phyloP scores from a whole-genome alignment of 1,140 invertebrate species.

The Pseudoatta argentina region DNA sequence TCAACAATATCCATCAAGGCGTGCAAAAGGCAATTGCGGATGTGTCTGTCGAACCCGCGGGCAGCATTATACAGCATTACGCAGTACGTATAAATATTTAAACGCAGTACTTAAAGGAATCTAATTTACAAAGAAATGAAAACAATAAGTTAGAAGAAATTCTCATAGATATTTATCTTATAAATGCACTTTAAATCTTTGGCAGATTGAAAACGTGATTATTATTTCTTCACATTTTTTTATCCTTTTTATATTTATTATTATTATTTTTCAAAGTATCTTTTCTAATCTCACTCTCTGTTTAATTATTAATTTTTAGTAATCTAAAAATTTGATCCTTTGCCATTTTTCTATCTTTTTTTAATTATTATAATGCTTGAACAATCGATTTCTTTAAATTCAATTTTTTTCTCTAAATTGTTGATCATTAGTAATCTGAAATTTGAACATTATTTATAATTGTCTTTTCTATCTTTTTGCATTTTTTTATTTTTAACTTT shows the following conservation, averaged over 20 bases:
- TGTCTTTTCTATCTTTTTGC: not conserved
- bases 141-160: not conserved
- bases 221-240: not conserved
- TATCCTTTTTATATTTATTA: not conserved
- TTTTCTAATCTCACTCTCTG: not conserved
- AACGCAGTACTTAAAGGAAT: not conserved
- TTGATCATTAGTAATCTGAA: not conserved
- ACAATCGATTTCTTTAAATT: not conserved
- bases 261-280: not conserved
- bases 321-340: not conserved
- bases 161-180: not conserved
- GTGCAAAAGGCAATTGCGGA: not conserved
- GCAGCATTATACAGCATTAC: conserved; percentile 49
- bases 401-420: not conserved
- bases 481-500: not conserved
- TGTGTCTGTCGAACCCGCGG: conserved; percentile 5
- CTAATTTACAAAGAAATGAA: not conserved
- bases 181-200: not conserved
- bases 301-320: not conserved
- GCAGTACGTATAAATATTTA: conserved; percentile 45
- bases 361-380: not conserved
- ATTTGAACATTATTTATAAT: not conserved
- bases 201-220: not conserved
- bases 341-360: not conserved
- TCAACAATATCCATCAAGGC: not conserved